Conservation (phyloP, 2,797 vertebrate genomes). For the Enteromius paludinosus region DNA sequence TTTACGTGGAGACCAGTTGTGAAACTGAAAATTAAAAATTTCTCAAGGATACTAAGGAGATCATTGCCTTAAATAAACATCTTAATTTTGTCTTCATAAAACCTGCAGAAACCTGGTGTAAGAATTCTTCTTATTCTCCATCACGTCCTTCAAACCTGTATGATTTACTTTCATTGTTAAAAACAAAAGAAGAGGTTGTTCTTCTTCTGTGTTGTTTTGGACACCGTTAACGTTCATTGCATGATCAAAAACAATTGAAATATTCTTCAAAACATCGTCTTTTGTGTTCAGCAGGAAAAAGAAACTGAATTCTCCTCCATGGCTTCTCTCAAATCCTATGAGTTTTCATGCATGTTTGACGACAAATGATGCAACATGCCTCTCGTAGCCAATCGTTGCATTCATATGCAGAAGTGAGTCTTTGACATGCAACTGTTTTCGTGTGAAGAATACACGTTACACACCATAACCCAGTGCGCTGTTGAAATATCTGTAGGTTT, state of each 20-base stretch:
- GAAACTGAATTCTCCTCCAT: no score
- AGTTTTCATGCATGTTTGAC: background rate
- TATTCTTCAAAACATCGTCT: no score
- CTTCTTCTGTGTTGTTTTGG: background rate
- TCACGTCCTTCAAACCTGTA: background rate
- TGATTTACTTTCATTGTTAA: background rate
- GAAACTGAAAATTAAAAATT: background rate
- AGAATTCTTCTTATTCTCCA: background rate
- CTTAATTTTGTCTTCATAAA: background rate
- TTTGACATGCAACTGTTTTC: background rate
- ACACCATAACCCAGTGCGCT: no score
- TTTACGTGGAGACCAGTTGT: background rate
- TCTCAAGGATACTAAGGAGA: background rate
- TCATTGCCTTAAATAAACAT: no score
- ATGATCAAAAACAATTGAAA: background rate
- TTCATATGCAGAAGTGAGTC: background rate
- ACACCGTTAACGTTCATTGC: background rate
- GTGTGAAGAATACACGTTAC: background rate
- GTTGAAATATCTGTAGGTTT: background rate
- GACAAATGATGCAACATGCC: background rate
- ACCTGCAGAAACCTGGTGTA: background rate
- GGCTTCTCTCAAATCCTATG: background rate
- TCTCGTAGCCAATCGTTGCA: background rate
- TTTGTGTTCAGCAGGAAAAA: background rate
- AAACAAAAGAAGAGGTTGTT: background rate